Percentiles rank a stretch among this genome's conserved stretches.
Conservation (phyloP, 2,113 vertebrate species). For the Mohoua ochrocephala region DNA sequence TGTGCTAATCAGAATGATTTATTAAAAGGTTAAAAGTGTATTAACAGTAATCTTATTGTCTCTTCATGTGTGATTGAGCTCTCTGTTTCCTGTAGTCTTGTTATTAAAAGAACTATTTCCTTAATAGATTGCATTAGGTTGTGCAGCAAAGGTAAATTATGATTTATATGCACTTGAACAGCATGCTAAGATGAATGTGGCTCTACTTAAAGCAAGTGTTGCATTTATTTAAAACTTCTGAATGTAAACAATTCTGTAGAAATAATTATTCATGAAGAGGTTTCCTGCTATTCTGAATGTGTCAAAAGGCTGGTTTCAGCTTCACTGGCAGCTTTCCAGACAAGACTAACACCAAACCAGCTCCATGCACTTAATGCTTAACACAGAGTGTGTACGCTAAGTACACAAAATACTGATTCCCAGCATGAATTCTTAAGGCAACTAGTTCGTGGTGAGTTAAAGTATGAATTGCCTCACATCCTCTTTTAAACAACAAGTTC, state of each 20-base stretch:
- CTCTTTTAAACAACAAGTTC: neutral
- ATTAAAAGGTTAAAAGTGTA: slow-evolving; percentile 44
- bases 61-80: slow-evolving; percentile 25
- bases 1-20: neutral
- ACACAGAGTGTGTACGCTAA: neutral
- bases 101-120: slow-evolving; percentile 62
- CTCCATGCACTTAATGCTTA: neutral
- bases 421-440: neutral
- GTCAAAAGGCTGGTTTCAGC: neutral
- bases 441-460: neutral
- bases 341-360: neutral
- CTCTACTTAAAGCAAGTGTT: neutral
- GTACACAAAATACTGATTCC: neutral
- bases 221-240: neutral
- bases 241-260: slow-evolving; percentile 11
- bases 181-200: neutral
- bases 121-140: slow-evolving; percentile 53
- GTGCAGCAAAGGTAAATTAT: slow-evolving; percentile 20
- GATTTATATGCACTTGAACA: slow-evolving; percentile 18
- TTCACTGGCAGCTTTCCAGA: neutral
- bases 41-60: slow-evolving; percentile 41
- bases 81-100: slow-evolving; percentile 45
- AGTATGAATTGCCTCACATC: neutral
- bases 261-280: neutral
- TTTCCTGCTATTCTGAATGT: neutral